Evolutionary conservation across 1,140 invertebrate genomes (phyloP).

Genomic region (Diorhabda carinulata): DNA sequence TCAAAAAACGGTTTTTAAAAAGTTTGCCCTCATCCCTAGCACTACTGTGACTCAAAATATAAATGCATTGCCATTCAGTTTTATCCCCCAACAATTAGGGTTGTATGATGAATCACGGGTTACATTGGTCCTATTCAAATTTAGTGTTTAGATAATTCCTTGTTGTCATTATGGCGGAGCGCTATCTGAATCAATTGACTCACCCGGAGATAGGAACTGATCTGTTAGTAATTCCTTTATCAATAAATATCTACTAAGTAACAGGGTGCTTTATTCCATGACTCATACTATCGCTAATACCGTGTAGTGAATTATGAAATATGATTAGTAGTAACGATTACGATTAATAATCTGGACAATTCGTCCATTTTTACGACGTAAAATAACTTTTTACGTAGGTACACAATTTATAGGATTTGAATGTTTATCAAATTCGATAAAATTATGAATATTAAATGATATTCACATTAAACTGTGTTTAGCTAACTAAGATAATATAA

Average conservation of each 20-base stretch:
- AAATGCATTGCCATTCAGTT: conserved; percentile 13
- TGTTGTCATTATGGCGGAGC: neutral
- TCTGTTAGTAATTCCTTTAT: neutral
- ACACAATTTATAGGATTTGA: too few species aligned
- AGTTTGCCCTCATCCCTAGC: conserved; percentile 12
- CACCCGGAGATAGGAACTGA: neutral
- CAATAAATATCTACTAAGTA: neutral
- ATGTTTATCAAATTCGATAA: too few species aligned
- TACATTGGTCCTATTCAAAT: conserved; percentile 10
- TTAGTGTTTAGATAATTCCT: conserved; percentile 14
- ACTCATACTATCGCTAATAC: neutral
- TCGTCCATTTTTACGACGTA: neutral
- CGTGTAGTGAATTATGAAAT: neutral
- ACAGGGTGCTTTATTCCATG: neutral
- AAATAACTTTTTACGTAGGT: too few species aligned
- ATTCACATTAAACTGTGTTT: too few species aligned
- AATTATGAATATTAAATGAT: too few species aligned
- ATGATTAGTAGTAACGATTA: neutral
- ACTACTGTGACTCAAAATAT: conserved; percentile 4
- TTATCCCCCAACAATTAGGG: conserved; percentile 13
- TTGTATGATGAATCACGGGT: conserved; percentile 13
- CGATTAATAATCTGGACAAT: neutral
- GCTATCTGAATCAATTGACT: conserved; percentile 4
- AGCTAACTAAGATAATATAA: too few species aligned
- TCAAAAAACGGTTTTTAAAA: conserved; percentile 11